A percentile compares a stretch with the other conserved stretches of the same genome.
phyloP scores from a whole-genome alignment of 2,797 vertebrate genomes.

The Myotis pilosus region DNA sequence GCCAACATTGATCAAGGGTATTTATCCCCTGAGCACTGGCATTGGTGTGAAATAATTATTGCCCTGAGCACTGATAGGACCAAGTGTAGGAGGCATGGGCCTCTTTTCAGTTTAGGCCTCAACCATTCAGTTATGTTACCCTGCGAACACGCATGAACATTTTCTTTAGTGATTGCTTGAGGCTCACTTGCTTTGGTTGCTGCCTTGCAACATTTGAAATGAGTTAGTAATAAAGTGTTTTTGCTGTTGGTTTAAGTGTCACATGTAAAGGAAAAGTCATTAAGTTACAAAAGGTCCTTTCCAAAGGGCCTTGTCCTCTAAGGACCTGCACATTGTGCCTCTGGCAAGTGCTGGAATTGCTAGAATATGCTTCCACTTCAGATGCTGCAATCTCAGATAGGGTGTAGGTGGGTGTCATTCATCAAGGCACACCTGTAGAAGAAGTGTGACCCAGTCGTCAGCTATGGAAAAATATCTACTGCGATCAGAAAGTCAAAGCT shows the following conservation, averaged over 20 bases:
- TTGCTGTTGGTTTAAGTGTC: slow-evolving; percentile 48
- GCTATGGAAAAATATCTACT: slow-evolving; percentile 35
- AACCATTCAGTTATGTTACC: neutral
- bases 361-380: slow-evolving; percentile 50
- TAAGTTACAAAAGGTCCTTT: slow-evolving; percentile 49
- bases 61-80: neutral
- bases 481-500: neutral
- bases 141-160: neutral
- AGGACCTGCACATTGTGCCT: slow-evolving; percentile 53
- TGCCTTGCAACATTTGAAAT: neutral
- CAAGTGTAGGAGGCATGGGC: neutral
- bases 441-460: neutral
- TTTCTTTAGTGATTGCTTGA: neutral
- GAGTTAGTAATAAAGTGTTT: slow-evolving; percentile 6
- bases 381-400: slow-evolving; percentile 31
- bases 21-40: neutral
- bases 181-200: slow-evolving; percentile 18
- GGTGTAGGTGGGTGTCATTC: slow-evolving; percentile 12
- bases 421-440: slow-evolving; percentile 55
- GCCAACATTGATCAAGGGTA: neutral
- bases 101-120: neutral
- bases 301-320: slow-evolving; percentile 54
- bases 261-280: slow-evolving; percentile 63
- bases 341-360: neutral
- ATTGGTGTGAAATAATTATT: neutral